phyloP scores from a whole-genome alignment of 2,113 vertebrate genomes.

The Microcebus jonahi region DNA sequence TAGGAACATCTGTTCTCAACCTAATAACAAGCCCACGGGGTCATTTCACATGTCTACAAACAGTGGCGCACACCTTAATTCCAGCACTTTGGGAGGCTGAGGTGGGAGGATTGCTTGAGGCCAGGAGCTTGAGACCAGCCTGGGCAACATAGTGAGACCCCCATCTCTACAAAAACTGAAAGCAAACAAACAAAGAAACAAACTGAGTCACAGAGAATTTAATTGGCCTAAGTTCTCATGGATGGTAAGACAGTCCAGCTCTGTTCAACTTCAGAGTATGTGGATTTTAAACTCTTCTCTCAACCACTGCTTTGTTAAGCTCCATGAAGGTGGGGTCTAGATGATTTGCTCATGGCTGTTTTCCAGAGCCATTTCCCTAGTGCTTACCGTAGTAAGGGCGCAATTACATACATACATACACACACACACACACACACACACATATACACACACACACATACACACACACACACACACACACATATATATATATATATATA shows the following conservation, averaged over 20 bases:
- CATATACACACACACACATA: too few species aligned
- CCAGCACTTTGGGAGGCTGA: too few species aligned
- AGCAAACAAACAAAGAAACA: too few species aligned
- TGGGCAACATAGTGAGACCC: too few species aligned
- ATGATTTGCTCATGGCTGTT: neutral
- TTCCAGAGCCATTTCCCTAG: constrained; percentile 16
- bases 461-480: too few species aligned
- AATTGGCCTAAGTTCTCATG: neutral
- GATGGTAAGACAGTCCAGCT: neutral
- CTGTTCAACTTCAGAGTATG: neutral
- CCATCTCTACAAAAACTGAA: too few species aligned
- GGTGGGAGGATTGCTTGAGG: too few species aligned
- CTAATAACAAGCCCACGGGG: neutral
- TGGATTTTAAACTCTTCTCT: neutral
- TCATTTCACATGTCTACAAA: neutral
- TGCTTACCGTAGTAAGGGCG: neutral
- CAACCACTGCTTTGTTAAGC: neutral
- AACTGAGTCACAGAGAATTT: neutral
- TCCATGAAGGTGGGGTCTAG: neutral
- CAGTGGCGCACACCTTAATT: too few species aligned
- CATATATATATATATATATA: neutral
- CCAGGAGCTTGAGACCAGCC: too few species aligned
- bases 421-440: too few species aligned
- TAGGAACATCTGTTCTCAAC: neutral
- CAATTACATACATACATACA: neutral